Evolutionary conservation across 2,888 invertebrate genomes (phyloP), one percentile per base, ranked within the genome.

Genomic region (Dryadula phaetusa): DNA sequence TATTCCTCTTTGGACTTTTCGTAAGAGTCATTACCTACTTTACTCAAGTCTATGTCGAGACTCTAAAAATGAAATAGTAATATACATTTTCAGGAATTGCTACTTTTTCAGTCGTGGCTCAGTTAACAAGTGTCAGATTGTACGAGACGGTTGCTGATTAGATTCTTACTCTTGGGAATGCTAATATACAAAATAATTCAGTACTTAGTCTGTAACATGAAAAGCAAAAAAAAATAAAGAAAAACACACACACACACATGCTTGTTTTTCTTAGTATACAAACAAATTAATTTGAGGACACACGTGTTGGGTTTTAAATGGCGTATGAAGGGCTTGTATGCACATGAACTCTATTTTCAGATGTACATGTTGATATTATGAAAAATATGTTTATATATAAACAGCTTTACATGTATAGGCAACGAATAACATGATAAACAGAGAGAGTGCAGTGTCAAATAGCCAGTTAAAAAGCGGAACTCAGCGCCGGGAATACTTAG

Each of bases 11-110:
- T n/a, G 10, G 18, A 52, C 5, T 28, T 52, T 52, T 6, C 16
- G 52, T 52, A 52, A 52, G 52, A 32, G 32, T 32, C 52, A 16
- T 52, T 52, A 32, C 28, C 52, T 52, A 32, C 52, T 52, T 52
- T 52, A 32, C 52, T 28, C 16, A 52, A 52, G 52, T 52, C 32
- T 52, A 32, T 28, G 52, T 52, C 52, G 52, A 16, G 52, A 52
- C 52, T 37, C 37, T 52, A 25, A 49, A 49, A 49, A 25, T 49
- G 28, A 28, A 52, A 32, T 28, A 52, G 28, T 16, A 16, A 52
- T 32, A 16, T 52, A 32, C 16, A 49, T 49, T 49, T 47, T 28
- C 10, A 6, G 49, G 28, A 52, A 52, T 32, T 32, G 28, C 5
- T 32, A 28, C 10, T 16, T 32, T 28, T 52, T 12, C n/a, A n/a